phyloP scores from a whole-genome alignment of 2,113 vertebrate species.

The Glaucidium brasilianum region DNA sequence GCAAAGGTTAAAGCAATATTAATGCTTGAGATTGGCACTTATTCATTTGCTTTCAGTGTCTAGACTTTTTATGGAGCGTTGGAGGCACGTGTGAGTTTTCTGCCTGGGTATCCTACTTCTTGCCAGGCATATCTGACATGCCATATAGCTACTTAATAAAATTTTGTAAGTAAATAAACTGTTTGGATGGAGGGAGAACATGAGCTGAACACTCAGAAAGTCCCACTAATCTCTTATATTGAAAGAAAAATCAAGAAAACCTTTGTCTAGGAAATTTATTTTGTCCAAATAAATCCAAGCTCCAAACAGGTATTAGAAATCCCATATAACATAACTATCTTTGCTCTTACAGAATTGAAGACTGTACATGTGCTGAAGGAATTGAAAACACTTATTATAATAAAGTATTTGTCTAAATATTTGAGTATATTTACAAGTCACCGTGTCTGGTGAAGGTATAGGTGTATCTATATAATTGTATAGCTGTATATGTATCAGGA shows the following conservation, averaged over 20 bases:
- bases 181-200: not conserved
- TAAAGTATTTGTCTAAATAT: not conserved
- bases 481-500: not conserved
- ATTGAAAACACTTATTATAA: not conserved
- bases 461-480: not conserved
- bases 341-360: not conserved
- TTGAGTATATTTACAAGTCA: not conserved
- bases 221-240: not conserved
- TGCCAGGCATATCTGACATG: not conserved
- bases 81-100: not conserved
- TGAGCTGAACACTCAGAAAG: not conserved
- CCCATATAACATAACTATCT: not conserved
- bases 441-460: not conserved
- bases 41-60: not conserved
- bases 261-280: not conserved
- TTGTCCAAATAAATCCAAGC: not conserved
- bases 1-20: constrained; percentile 79
- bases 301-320: not conserved
- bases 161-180: not conserved
- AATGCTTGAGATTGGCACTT: not conserved
- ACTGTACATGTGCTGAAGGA: not conserved
- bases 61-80: not conserved
- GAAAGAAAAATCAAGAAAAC: not conserved
- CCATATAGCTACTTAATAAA: not conserved
- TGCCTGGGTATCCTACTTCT: not conserved